Percentiles rank a stretch among this genome's conserved stretches.
These are phyloP conservation scores for Felis chaus DNA, from an alignment of 2,113 vertebrate species.

Conservation along the genomic window DNA sequence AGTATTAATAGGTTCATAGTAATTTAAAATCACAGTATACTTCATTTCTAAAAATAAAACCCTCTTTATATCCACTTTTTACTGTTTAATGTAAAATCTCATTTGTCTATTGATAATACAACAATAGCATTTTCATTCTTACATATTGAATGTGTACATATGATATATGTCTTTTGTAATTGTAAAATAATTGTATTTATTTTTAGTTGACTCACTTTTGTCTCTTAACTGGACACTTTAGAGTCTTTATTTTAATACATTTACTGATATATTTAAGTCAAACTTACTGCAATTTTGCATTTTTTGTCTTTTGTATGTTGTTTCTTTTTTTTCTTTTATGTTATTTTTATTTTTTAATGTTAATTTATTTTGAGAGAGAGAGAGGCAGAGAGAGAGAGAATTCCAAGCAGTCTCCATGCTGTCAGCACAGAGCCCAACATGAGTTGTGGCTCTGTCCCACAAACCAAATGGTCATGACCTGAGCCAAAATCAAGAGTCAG, in stretches of 20 bases:
- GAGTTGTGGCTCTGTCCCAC: too few relatives aligned
- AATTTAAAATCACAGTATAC: background rate
- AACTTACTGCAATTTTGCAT: background rate
- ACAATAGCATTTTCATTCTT: background rate
- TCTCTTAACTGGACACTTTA: background rate
- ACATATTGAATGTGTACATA: background rate
- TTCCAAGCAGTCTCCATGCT: too few relatives aligned
- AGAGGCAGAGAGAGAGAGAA: too few relatives aligned
- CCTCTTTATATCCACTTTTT: background rate
- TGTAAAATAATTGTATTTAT: background rate
- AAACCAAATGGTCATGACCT: too few relatives aligned
- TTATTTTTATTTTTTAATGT: too few relatives aligned
- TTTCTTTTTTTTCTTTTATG: background rate
- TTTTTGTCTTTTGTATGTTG: background rate
- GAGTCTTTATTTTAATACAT: background rate
- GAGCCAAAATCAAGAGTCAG: too few relatives aligned
- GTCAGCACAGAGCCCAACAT: too few relatives aligned
- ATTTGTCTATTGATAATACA: background rate
- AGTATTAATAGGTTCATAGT: background rate
- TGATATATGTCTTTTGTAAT: background rate
- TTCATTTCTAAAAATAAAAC: background rate
- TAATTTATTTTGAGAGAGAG: too few relatives aligned
- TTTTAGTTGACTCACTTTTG: background rate
- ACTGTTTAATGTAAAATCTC: background rate
- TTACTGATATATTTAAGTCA: background rate